Evolutionary conservation across 2,113 vertebrate genomes (phyloP).

Genomic region (Agapornis roseicollis): DNA sequence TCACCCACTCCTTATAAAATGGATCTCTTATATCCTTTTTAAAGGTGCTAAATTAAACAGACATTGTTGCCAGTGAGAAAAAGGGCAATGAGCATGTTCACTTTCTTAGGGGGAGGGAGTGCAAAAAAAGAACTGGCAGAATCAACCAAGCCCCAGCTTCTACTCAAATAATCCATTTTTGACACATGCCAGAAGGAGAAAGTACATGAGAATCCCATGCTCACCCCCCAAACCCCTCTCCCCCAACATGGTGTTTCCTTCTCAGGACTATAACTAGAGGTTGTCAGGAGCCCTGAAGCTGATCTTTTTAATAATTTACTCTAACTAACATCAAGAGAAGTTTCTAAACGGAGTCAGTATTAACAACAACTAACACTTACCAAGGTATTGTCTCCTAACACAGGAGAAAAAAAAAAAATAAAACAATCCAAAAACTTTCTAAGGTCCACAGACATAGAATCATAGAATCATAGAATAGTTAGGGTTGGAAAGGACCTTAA

Average conservation of each 20-base stretch:
- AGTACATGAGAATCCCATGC: fast-evolving
- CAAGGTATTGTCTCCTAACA: background rate
- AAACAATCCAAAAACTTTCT: background rate
- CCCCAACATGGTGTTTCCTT: background rate
- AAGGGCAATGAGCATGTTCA: background rate
- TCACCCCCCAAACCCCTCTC: no score
- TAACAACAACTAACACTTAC: background rate
- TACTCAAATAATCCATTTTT: background rate
- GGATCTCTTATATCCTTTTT: background rate
- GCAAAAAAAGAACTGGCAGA: background rate
- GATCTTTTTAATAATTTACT: background rate
- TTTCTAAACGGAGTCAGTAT: background rate
- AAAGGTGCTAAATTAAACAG: background rate
- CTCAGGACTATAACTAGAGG: background rate
- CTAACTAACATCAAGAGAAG: background rate
- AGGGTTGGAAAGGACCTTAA: no score
- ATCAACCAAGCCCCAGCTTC: background rate
- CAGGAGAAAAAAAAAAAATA: fast-evolving
- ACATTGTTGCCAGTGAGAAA: background rate
- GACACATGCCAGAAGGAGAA: background rate
- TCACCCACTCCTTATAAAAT: background rate
- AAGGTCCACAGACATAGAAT: background rate
- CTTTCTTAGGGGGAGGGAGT: background rate
- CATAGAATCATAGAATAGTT: no score
- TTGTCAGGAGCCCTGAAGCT: background rate